Base-by-base conservation (phyloP, 2,113 vertebrate genomes). In the Tricholaema leucomelas region DNA sequence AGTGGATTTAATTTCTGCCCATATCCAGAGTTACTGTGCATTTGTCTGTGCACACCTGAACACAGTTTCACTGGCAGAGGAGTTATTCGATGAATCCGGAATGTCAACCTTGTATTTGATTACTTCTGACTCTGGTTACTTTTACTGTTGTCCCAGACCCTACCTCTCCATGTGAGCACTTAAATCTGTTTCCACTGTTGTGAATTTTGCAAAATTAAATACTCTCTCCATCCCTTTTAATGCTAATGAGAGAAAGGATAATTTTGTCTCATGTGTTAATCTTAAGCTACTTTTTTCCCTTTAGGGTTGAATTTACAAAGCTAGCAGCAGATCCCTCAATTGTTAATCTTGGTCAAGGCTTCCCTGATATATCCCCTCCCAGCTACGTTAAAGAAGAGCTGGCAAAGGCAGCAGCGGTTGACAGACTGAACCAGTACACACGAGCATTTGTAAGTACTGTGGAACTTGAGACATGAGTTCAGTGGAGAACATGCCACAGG, bases 261-360 rank as follows among this genome's bases (percentile, higher is more conserved):
- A 89, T 28, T 72, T 88, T 46, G 24, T 54, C 30, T 76, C 21
- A 10, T 77, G 7, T 48, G 33, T 50, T 93, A 85, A 46, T 27
- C 56, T 71, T 75, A 52, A 74, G 31, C 15, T 82, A 1, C 75
- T 85, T 95, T 44, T 76, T 75, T 74, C 31, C 55, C 10, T 92
- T 56, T 84, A 99, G 99, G 99, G 98, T 98, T 92, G 98, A 98
- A 71, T 99, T 99, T 92, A 98, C 98, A 8, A 98, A 98, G 23
- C 48, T 99, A 94, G 98, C 99, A 89, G 98, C 98, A 28, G 98
- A 99, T 91, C 98, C 98, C 4, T 96, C 98, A 19, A 88, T 99
- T 38, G 98, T 99, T 44, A 99, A 99, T 95, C 98, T 99, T 23
- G 99, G 99, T 48, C 99, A 99, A 94, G 99, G 99, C 24, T 97